Conservation (phyloP, 92 coral and sea anemone genomes). For the Plumapathes pennacea region DNA sequence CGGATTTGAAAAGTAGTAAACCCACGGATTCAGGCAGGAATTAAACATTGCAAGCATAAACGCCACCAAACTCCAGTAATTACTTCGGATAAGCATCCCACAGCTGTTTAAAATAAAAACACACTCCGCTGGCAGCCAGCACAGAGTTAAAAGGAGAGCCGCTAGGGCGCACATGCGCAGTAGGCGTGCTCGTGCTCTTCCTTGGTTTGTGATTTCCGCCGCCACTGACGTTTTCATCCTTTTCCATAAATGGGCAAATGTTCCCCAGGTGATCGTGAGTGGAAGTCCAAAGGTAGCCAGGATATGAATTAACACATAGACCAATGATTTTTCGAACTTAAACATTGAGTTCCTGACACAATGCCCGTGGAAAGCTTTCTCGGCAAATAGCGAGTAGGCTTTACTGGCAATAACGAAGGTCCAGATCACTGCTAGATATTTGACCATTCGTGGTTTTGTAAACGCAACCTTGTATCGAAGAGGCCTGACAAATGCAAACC, state of each 20-base stretch:
- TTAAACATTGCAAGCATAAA: conserved; percentile 13
- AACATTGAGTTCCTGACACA: conserved; percentile 38
- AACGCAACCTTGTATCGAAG: conserved; percentile 56
- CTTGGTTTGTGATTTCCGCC: conserved; percentile 11
- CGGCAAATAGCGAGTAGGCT: conserved; percentile 49
- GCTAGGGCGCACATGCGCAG: conserved; percentile 76
- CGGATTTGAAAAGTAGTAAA: conserved; percentile 1
- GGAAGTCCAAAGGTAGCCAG: conserved; percentile 70
- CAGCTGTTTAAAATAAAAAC: conserved; percentile 41
- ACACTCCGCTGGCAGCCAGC: conserved; percentile 82
- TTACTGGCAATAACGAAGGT: conserved; percentile 57
- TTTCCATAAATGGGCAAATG: conserved; percentile 61
- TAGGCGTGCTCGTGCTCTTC: conserved; percentile 52
- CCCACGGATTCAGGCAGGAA: conserved; percentile 14
- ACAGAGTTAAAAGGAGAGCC: conserved; percentile 69
- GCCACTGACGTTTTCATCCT: not conserved
- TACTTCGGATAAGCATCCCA: too few relatives aligned
- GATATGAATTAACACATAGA: conserved; percentile 50
- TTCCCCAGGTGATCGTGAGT: conserved; percentile 62
- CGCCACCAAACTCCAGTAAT: too few relatives aligned
- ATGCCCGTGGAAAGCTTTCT: conserved; percentile 17
- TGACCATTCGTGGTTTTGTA: conserved; percentile 40
- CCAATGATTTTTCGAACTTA: conserved; percentile 22
- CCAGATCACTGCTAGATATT: conserved; percentile 60
- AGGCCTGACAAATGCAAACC: conserved; percentile 81